A percentile compares a stretch with the other conserved stretches of the same genome.
Conservation (phyloP, 2,888 invertebrate genomes). For the Acleris laterana region DNA sequence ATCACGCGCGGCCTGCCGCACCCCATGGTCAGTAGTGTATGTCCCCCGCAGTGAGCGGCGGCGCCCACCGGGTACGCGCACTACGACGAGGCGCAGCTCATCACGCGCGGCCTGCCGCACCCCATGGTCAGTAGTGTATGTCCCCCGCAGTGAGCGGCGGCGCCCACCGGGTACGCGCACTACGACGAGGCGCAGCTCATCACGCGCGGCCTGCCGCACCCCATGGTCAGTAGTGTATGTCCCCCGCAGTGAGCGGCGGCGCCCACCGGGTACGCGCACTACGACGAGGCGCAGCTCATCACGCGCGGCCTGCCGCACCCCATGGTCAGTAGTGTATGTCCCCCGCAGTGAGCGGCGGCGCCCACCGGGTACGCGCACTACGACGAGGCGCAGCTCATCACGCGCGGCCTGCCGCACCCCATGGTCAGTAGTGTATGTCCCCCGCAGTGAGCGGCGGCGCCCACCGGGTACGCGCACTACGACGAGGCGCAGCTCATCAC, state of each 20-base stretch:
- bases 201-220: constrained; percentile 92
- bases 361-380: constrained; percentile 84
- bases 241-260: constrained; percentile 53
- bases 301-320: constrained; percentile 92
- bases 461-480: constrained; percentile 85
- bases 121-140: constrained; percentile 93
- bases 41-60: constrained; percentile 56
- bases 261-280: constrained; percentile 82
- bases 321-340: too few relatives aligned
- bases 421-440: too few relatives aligned
- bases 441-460: constrained; percentile 51
- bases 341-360: constrained; percentile 52
- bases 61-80: constrained; percentile 75
- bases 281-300: constrained; percentile 91
- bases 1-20: constrained; percentile 92
- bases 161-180: constrained; percentile 76
- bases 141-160: constrained; percentile 54
- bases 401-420: constrained; percentile 92
- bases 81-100: constrained; percentile 91
- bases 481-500: constrained; percentile 92
- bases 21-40: constrained; percentile 92
- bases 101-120: constrained; percentile 92
- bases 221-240: constrained; percentile 93
- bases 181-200: constrained; percentile 92
- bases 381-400: constrained; percentile 91